A percentile compares a stretch with the other conserved stretches of the same genome.
These are phyloP conservation scores for Cyprinodon tularosa DNA, from an alignment of 2,113 vertebrate genomes.

Conservation along the genomic window DNA sequence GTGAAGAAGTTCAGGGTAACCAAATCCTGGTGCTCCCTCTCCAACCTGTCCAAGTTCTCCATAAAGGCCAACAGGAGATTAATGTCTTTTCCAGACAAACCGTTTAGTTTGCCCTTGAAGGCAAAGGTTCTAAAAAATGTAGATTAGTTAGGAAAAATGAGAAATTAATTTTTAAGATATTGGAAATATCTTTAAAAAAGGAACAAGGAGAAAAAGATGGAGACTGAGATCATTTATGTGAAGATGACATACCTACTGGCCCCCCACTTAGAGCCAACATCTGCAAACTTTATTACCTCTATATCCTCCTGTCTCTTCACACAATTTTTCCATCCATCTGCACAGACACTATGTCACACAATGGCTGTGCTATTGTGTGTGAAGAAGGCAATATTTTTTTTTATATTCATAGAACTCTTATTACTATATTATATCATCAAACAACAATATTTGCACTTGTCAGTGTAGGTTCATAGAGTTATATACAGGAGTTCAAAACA, in stretches of 20 bases:
- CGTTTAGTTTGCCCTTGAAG: slow-evolving; percentile 3
- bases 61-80: slow-evolving; percentile 5
- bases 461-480: background rate
- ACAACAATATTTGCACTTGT: background rate
- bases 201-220: slow-evolving; percentile 8
- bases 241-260: slow-evolving; percentile 71
- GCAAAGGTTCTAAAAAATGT: background rate
- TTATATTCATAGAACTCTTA: slow-evolving; percentile 23
- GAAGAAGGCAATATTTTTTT: slow-evolving; percentile 23
- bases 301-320: slow-evolving; percentile 2
- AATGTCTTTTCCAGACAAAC: slow-evolving; percentile 43
- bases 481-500: background rate
- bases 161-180: background rate
- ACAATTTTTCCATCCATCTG: slow-evolving; percentile 38
- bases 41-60: slow-evolving; percentile 33
- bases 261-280: slow-evolving; percentile 52
- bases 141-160: background rate
- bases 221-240: slow-evolving; percentile 50
- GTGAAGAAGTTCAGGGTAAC: slow-evolving; percentile 34
- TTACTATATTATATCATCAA: background rate
- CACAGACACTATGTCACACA: slow-evolving; percentile 46
- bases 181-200: background rate
- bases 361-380: slow-evolving; percentile 4
- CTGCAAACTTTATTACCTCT: slow-evolving; percentile 57
- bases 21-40: slow-evolving; percentile 41